Conservation (phyloP, 2,797 vertebrate species). For the Aldrovandia affinis region DNA sequence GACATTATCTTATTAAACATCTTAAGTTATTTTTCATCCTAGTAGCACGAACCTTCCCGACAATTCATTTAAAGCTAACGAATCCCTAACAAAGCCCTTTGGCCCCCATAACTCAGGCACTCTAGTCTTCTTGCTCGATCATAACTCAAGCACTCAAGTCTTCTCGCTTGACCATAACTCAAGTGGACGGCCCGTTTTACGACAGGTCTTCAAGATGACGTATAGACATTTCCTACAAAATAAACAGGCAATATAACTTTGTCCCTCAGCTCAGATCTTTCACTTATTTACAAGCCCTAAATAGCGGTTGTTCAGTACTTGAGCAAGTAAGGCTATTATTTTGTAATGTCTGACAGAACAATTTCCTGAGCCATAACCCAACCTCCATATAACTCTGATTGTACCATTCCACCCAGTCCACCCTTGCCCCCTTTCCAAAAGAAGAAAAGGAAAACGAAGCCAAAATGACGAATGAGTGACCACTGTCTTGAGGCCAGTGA, state of each 20-base stretch:
- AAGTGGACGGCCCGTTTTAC: not conserved
- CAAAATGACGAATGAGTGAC: not conserved
- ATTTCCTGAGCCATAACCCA: not conserved
- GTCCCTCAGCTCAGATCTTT: not conserved
- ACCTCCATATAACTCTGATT: not conserved
- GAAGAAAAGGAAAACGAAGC: not conserved
- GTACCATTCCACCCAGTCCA: not conserved
- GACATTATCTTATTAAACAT: not conserved
- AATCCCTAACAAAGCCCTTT: not conserved
- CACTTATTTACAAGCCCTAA: not conserved
- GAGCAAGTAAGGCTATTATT: not conserved
- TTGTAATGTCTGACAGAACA: not conserved
- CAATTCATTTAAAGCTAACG: not conserved
- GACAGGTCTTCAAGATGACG: not conserved
- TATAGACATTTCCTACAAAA: not conserved
- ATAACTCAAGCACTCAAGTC: not conserved
- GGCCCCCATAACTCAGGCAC: not conserved
- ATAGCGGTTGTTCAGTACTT: not conserved
- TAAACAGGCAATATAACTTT: not conserved
- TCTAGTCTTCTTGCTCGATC: too few species aligned
- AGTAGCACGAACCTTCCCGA: not conserved
- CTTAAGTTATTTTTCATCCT: not conserved
- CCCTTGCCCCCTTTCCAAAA: not conserved
- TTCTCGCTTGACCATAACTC: not conserved
- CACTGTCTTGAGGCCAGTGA: not conserved